Conservation (phyloP, 2,113 vertebrate species). For the Oostethus manadensis region DNA sequence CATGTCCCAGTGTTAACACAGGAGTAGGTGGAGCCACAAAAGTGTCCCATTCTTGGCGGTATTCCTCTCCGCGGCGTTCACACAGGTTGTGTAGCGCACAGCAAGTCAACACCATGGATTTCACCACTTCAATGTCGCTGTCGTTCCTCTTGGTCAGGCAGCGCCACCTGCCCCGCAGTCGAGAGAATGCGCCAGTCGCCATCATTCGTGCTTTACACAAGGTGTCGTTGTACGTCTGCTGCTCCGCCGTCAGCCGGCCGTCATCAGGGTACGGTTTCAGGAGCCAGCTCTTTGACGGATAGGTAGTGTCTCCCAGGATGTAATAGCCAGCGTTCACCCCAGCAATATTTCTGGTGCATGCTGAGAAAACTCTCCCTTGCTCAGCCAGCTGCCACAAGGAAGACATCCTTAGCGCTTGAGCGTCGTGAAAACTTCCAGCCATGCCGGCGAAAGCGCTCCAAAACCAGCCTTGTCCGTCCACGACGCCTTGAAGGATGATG, state of each 20-base stretch:
- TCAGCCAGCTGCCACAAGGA: not conserved
- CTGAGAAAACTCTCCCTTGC: not conserved
- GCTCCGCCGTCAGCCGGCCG: not conserved
- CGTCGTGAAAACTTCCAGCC: not conserved
- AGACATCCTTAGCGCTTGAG: not conserved
- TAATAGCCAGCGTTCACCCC: not conserved
- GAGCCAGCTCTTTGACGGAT: not conserved
- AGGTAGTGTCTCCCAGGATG: not conserved
- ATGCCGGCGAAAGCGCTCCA: not conserved
- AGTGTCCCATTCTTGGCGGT: not conserved
- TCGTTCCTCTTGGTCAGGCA: slow-evolving; percentile 1
- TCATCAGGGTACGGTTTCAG: not conserved
- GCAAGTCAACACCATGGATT: slow-evolving; percentile 6
- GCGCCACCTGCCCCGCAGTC: slow-evolving; percentile 2
- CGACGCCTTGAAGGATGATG: slow-evolving; percentile 6
- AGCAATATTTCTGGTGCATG: not conserved
- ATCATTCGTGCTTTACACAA: not conserved
- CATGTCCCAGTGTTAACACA: not conserved
- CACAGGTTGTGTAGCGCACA: slow-evolving; percentile 3
- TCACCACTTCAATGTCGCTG: slow-evolving; percentile 2
- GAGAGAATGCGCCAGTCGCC: not conserved
- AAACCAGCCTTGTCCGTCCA: not conserved
- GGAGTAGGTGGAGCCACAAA: not conserved
- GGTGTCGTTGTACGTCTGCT: not conserved
- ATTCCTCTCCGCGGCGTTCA: not conserved